Base-by-base conservation (phyloP, 2,888 invertebrate genomes). In the Neoascia interrupta region DNA sequence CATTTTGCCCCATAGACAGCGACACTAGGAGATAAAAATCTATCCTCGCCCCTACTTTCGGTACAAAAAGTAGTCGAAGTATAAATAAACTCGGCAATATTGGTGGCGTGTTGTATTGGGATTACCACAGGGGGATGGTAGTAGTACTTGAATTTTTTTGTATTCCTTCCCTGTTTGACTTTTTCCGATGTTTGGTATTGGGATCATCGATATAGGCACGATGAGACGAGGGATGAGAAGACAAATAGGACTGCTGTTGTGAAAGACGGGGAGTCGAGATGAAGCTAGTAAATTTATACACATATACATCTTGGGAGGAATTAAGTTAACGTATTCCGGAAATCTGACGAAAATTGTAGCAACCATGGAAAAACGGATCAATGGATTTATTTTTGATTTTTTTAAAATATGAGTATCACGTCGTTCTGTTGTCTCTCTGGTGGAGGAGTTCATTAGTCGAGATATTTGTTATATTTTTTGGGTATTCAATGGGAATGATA, bases 51-150 rank as follows among this genome's bases (percentile, higher is more conserved):
- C 10, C 37, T 43, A 31, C 8, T 2, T 2, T n/a, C 10, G 26
- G 26, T 8, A 31, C 3, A 31, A 6, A n/a, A 31, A 31, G 56
- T 49, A 68, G 61, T 61, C 66, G 39, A 54, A 60, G 61, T 66
- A 72, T 68, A 63, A 79, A 72, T 79, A 79, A 79, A 72, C 72
- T 66, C 61, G 66, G 51, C 49, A 79, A 66, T 61, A 72, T 72
- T 72, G 64, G 79, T 72, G 72, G 66, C 49, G 60, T 72, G 60
- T 56, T 79, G 66, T 68, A 61, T 39, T 41, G 70, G 72, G 66
- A 72, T 66, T 66, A 61, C 64, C 36, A 41, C 26, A 13, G 11
- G n/a, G 39, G 36, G 58, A 36, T 15, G 45, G 41, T 19, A 28
- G 21, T 63, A 34, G 64, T 54, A 72, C 66, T 79, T 72, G 72